A percentile compares a stretch with the other conserved stretches of the same genome.
Conservation (phyloP, 2,888 invertebrate genomes). For the Cosmia trapezina region DNA sequence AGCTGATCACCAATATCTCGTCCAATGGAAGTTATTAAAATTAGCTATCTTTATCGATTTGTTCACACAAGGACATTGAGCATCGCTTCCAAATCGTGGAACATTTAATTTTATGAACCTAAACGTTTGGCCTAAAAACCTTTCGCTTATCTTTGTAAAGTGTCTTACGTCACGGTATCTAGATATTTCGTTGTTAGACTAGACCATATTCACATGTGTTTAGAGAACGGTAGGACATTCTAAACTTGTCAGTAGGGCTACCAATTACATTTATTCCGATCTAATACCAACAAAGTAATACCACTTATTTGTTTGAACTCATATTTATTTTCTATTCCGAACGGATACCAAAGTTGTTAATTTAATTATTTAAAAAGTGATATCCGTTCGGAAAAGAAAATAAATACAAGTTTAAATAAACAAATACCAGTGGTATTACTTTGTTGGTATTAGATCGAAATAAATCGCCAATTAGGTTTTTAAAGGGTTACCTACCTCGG, state of each 20-base stretch:
- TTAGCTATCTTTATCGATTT: background rate
- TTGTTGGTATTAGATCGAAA: too few species aligned
- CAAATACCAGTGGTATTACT: too few species aligned
- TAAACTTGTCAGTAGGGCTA: slow-evolving; percentile 58
- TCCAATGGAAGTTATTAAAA: background rate
- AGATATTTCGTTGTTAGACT: slow-evolving; percentile 57
- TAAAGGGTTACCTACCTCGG: background rate
- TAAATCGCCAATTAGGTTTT: too few species aligned
- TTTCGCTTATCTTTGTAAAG: slow-evolving; percentile 61
- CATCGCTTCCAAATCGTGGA: slow-evolving; percentile 37
- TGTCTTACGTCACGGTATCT: slow-evolving; percentile 55
- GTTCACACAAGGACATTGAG: slow-evolving; percentile 2
- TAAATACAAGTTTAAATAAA: too few species aligned
- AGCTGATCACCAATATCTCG: background rate
- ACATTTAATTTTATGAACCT: slow-evolving; percentile 14
- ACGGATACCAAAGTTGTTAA: too few species aligned
- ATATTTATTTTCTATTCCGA: too few species aligned
- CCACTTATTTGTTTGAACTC: too few species aligned
- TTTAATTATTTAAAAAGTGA: too few species aligned
- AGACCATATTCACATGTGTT: slow-evolving; percentile 61
- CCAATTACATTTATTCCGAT: background rate
- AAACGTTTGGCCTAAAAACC: slow-evolving; percentile 58
- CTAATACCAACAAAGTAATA: too few species aligned
- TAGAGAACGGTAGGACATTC: slow-evolving; percentile 65
- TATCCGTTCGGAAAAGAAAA: too few species aligned